Conservation (phyloP, 2,113 vertebrate species). For the Clupea harengus region DNA sequence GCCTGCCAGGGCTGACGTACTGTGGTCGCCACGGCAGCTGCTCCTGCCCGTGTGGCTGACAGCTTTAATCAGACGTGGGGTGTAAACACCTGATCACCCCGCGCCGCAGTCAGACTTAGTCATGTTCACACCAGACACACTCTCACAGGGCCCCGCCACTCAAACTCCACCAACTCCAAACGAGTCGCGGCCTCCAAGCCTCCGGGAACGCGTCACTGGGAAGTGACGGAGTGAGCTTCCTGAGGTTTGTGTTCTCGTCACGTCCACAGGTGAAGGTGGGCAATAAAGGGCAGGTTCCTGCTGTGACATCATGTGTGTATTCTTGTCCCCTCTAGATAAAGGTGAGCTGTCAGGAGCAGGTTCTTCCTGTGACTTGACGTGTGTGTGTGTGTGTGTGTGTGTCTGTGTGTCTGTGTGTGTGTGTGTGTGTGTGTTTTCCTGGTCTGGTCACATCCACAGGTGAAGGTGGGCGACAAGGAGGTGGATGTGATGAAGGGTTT, state of each 20-base stretch:
- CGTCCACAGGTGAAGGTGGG: too few species aligned
- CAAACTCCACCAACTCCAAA: neutral
- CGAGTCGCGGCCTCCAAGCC: too few species aligned
- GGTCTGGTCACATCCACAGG: conserved; percentile 64
- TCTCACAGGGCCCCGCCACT: neutral
- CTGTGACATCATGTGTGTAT: too few species aligned
- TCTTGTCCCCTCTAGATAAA: neutral
- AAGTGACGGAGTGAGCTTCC: too few species aligned
- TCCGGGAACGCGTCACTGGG: too few species aligned
- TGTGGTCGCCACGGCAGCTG: neutral
- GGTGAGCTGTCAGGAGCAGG: neutral
- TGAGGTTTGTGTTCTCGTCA: too few species aligned
- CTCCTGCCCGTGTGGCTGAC: neutral
- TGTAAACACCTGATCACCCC: neutral
- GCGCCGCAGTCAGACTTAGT: too few species aligned
- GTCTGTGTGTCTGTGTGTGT: conserved; percentile 1
- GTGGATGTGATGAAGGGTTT: conserved; percentile 91
- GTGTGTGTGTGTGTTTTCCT: neutral
- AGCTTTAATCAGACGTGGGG: neutral
- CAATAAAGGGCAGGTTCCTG: too few species aligned
- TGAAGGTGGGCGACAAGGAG: conserved; percentile 95
- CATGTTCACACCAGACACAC: neutral
- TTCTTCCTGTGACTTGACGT: too few species aligned
- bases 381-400: neutral
- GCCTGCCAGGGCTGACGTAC: neutral